phyloP scores from a whole-genome alignment of 2,888 invertebrate genomes.

The Epinotia nisella region DNA sequence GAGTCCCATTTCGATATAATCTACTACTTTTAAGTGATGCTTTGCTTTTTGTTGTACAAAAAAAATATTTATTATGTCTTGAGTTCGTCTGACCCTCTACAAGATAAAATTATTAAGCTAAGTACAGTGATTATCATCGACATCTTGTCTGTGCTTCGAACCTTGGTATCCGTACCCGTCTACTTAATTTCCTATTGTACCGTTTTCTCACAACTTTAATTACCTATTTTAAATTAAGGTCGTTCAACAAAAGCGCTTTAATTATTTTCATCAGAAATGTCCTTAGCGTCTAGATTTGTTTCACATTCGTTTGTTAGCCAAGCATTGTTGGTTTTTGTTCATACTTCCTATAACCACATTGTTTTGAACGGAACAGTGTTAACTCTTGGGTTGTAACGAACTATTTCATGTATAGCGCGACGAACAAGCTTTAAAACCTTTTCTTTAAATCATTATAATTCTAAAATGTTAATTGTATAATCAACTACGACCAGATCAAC shows the following conservation, averaged over 20 bases:
- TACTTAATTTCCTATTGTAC: constrained; percentile 46
- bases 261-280: constrained; percentile 42
- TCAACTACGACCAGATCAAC: too few species aligned
- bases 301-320: constrained; percentile 25
- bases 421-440: too few species aligned
- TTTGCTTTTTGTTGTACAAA: too few species aligned
- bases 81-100: too few species aligned
- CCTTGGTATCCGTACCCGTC: constrained; percentile 24
- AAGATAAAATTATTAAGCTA: too few species aligned
- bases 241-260: constrained; percentile 57
- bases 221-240: constrained; percentile 53
- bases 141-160: constrained; percentile 2
- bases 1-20: too few species aligned
- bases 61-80: too few species aligned
- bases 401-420: too few species aligned
- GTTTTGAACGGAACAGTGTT: background rate
- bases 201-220: constrained; percentile 45
- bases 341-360: constrained; percentile 24
- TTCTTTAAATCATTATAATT: too few species aligned
- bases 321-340: constrained; percentile 30
- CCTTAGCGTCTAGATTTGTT: constrained; percentile 34
- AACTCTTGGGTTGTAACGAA: background rate
- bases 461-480: too few species aligned
- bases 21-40: too few species aligned
- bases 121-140: background rate